Base-by-base conservation (phyloP, 2,888 invertebrate species). In the Sarcophaga rosellei region DNA sequence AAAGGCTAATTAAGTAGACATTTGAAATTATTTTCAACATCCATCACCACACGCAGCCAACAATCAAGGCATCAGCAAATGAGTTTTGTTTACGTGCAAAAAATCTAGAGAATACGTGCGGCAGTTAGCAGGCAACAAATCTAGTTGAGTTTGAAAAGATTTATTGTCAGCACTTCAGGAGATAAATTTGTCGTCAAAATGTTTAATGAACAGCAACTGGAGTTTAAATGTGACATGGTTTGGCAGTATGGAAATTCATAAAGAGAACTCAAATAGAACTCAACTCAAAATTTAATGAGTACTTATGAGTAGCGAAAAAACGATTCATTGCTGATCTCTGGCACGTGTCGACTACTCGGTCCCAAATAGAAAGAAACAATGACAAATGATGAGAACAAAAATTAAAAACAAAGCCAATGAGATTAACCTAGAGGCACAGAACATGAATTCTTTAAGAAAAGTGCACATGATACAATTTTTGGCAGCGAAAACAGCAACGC, bases 261-360 rank as follows among this genome's bases (percentile, higher is more conserved):
- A 35, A 10, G 35, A 10, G 8, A 10, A 35, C 35, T 35, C 10
- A 35, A 35, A 35, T 35, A 35, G 35, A 3, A 3, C 3, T 23
- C 23, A 2, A 1, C 3, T 2, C 3, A n/a, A n/a, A n/a, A n/a
- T n/a, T n/a, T n/a, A n/a, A n/a, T n/a, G n/a, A n/a, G n/a, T n/a
- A n/a, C n/a, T n/a, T n/a, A n/a, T n/a, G n/a, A n/a, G n/a, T n/a
- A n/a, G n/a, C n/a, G n/a, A n/a, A n/a, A n/a, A n/a, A n/a, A n/a
- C n/a, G n/a, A n/a, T n/a, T n/a, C n/a, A n/a, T n/a, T n/a, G n/a
- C n/a, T n/a, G n/a, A n/a, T n/a, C n/a, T n/a, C n/a, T n/a, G n/a
- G n/a, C n/a, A n/a, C n/a, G n/a, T n/a, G n/a, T 23, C 3, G 23
- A 10, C 8, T 2, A 35, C 8, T 35, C 0, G 2, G 0, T 8